Percentiles rank a stretch among this genome's conserved stretches.
phyloP scores from a whole-genome alignment of 1,140 invertebrate species.

The Hyles euphorbiae region DNA sequence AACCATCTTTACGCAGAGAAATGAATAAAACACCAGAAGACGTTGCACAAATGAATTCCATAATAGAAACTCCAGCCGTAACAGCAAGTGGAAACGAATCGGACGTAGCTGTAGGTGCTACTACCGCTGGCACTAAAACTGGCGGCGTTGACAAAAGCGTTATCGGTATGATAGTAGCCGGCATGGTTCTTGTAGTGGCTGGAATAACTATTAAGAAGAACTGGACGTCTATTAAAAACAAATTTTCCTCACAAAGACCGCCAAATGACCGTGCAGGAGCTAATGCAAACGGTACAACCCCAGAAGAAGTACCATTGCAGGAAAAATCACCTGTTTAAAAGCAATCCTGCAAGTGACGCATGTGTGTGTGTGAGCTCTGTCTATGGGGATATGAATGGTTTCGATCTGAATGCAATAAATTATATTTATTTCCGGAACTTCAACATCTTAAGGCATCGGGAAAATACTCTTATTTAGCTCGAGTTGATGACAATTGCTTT shows the following conservation, averaged over 20 bases:
- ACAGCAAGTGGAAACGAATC: conserved; percentile 12
- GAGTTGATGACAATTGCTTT: too few relatives aligned
- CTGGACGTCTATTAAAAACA: conserved; percentile 68
- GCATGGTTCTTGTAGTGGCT: conserved; percentile 64
- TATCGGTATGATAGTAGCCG: conserved; percentile 68
- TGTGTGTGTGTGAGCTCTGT: conserved; percentile 9
- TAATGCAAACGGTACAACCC: conserved; percentile 49
- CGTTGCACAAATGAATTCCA: conserved; percentile 24
- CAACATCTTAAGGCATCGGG: background rate
- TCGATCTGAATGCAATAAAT: conserved; percentile 56
- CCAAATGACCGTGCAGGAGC: conserved; percentile 37
- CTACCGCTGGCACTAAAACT: conserved; percentile 40
- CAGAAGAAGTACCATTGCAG: conserved; percentile 64
- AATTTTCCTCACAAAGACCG: conserved; percentile 53
- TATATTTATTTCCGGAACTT: conserved; percentile 24
- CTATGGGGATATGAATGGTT: conserved; percentile 34
- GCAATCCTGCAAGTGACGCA: background rate
- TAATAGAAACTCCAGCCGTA: conserved; percentile 27
- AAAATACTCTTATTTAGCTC: background rate
- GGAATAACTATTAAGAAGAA: conserved; percentile 76
- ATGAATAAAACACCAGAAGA: conserved; percentile 38
- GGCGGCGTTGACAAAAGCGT: conserved; percentile 61
- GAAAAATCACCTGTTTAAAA: conserved; percentile 60
- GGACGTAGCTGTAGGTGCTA: conserved; percentile 54
- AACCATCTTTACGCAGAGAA: conserved; percentile 38